phyloP scores from a whole-genome alignment of 2,888 invertebrate genomes.

The Pomacea canaliculata region DNA sequence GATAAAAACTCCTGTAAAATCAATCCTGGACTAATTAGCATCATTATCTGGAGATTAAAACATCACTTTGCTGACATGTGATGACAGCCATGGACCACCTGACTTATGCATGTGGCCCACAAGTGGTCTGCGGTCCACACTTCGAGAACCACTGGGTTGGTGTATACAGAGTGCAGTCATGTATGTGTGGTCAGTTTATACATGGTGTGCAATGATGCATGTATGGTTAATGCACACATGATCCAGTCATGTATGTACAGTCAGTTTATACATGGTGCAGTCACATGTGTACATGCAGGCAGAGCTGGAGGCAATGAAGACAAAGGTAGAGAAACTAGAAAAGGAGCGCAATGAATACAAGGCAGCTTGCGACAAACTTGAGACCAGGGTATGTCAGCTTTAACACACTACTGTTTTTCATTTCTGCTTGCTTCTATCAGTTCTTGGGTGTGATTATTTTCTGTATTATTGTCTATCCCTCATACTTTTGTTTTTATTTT shows the following conservation, averaged over 20 bases:
- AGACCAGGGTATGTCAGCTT: slow-evolving; percentile 81
- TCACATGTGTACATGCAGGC: slow-evolving; percentile 74
- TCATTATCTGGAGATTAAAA: too few relatives aligned
- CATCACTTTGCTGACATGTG: too few relatives aligned
- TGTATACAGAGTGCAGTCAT: background rate
- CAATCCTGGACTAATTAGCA: too few relatives aligned
- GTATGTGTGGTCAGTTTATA: background rate
- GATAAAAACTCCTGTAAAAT: too few relatives aligned
- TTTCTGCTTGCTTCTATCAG: background rate
- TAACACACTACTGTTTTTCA: background rate
- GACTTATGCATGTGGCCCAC: too few relatives aligned
- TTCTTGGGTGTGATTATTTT: background rate
- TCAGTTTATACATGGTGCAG: too few relatives aligned
- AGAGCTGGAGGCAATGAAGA: slow-evolving; percentile 85
- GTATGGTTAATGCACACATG: background rate
- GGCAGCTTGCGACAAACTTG: slow-evolving; percentile 88
- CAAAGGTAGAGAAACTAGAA: slow-evolving; percentile 89
- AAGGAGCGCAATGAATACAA: slow-evolving; percentile 87
- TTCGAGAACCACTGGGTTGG: too few relatives aligned
- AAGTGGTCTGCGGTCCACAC: too few relatives aligned
- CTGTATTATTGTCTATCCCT: background rate
- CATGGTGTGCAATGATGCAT: background rate
- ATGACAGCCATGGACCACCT: too few relatives aligned
- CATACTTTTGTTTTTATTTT: background rate
- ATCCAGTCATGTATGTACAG: background rate